These are phyloP conservation scores for Nyctibius bracteatus DNA, from an alignment of 2,113 vertebrate species.

Conservation along the genomic window DNA sequence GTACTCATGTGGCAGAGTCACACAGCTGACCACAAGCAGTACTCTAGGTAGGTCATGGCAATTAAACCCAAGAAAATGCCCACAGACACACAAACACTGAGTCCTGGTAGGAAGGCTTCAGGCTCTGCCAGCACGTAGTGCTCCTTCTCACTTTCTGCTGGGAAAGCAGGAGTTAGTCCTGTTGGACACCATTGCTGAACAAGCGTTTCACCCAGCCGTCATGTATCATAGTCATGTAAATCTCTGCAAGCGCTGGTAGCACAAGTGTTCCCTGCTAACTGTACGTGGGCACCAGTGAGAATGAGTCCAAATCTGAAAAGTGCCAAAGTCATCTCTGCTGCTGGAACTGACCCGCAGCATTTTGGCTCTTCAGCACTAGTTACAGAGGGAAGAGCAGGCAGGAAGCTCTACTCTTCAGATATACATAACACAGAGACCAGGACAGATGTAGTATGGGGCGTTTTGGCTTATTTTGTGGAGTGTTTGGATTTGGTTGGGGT, in stretches of 20 bases:
- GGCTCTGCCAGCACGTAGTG: neutral
- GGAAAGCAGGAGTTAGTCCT: neutral
- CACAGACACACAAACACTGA: fast-evolving
- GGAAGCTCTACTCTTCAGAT: neutral
- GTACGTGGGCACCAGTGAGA: neutral
- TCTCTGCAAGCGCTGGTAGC: neutral
- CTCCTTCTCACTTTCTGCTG: neutral
- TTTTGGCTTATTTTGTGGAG: neutral
- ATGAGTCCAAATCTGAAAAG: neutral
- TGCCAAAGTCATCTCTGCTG: neutral
- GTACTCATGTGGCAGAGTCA: neutral
- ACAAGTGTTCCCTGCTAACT: neutral
- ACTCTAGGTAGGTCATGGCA: too few species aligned
- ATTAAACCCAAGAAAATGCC: neutral
- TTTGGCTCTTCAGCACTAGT: neutral
- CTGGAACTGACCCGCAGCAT: neutral
- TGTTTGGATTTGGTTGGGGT: neutral
- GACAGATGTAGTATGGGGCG: too few species aligned
- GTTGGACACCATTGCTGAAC: neutral
- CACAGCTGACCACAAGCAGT: neutral
- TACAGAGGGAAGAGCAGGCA: neutral
- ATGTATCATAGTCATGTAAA: neutral
- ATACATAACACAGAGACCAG: fast-evolving
- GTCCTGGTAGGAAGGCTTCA: neutral
- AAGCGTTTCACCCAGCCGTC: neutral